phyloP scores from a whole-genome alignment of 2,888 invertebrate species.

The Drosophila rellima region DNA sequence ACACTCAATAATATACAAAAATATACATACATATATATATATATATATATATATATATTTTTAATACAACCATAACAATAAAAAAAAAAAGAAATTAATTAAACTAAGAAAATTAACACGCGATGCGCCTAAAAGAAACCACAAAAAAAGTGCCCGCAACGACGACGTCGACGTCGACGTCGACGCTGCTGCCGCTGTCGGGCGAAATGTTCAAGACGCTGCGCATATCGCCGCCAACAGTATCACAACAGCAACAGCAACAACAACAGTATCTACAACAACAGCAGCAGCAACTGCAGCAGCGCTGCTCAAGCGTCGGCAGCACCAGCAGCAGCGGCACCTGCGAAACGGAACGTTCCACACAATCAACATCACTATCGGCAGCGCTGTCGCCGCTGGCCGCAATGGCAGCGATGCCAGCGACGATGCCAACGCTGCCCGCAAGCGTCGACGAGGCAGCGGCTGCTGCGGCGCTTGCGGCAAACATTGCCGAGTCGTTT shows the following conservation, averaged over 20 bases:
- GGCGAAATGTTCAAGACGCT: slow-evolving; percentile 64
- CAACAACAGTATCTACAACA: slow-evolving; percentile 70
- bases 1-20: slow-evolving; percentile 38
- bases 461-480: slow-evolving; percentile 81
- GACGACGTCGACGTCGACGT: not conserved
- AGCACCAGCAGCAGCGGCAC: slow-evolving; percentile 84
- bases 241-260: slow-evolving; percentile 58
- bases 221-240: slow-evolving; percentile 64
- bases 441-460: slow-evolving; percentile 58
- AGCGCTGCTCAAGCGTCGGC: slow-evolving; percentile 84
- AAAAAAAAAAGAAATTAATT: slow-evolving; percentile 26
- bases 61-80: slow-evolving; percentile 43
- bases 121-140: slow-evolving; percentile 76
- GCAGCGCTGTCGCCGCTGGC: slow-evolving; percentile 74
- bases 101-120: slow-evolving; percentile 30
- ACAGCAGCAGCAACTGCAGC: slow-evolving; percentile 69
- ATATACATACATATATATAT: slow-evolving; percentile 41
- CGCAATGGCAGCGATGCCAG: slow-evolving; percentile 80
- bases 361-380: slow-evolving; percentile 63
- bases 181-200: slow-evolving; percentile 54
- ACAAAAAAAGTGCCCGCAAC: slow-evolving; percentile 55
- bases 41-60: slow-evolving; percentile 42
- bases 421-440: slow-evolving; percentile 30
- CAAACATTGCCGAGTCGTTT: slow-evolving; percentile 86
- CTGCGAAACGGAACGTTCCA: slow-evolving; percentile 83